Evolutionary conservation across 2,797 vertebrate species (phyloP).

Genomic region (Oreortyx pictus): DNA sequence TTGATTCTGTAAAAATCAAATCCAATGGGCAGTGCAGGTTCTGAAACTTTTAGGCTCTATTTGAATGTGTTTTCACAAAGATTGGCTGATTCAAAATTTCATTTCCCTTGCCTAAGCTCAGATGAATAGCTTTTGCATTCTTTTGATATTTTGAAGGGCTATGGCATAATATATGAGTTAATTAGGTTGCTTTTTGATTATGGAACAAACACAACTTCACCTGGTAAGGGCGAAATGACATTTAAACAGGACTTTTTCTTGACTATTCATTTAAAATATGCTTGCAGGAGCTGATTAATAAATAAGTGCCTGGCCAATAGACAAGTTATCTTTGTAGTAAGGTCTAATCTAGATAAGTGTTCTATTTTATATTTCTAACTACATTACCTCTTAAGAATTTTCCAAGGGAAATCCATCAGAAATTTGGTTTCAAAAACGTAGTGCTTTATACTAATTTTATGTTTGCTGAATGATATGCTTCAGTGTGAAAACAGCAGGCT

Average conservation of each 20-base stretch:
- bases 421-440: background rate
- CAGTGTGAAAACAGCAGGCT: background rate
- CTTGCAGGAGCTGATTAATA: slow-evolving; percentile 29
- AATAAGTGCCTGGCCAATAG: background rate
- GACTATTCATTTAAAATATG: slow-evolving; percentile 37
- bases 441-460: background rate
- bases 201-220: slow-evolving; percentile 56
- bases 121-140: slow-evolving; percentile 50
- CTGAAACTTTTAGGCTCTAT: slow-evolving; percentile 1
- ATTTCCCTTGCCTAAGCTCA: slow-evolving; percentile 37
- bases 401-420: background rate
- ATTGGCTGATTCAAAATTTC: slow-evolving; percentile 53
- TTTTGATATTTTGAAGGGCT: slow-evolving; percentile 39
- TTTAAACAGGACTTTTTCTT: slow-evolving; percentile 31
- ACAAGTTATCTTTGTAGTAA: background rate
- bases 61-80: slow-evolving; percentile 48
- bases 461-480: background rate
- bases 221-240: slow-evolving; percentile 46
- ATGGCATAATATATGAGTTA: slow-evolving; percentile 8
- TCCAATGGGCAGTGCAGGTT: slow-evolving; percentile 34
- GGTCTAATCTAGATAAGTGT: slow-evolving; percentile 1
- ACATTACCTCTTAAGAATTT: background rate
- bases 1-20: slow-evolving; percentile 45
- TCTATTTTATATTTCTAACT: slow-evolving; percentile 16
- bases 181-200: slow-evolving; percentile 18